These are phyloP conservation scores for Harpalus rubripes DNA, from an alignment of 2,888 invertebrate species.

Conservation along the genomic window DNA sequence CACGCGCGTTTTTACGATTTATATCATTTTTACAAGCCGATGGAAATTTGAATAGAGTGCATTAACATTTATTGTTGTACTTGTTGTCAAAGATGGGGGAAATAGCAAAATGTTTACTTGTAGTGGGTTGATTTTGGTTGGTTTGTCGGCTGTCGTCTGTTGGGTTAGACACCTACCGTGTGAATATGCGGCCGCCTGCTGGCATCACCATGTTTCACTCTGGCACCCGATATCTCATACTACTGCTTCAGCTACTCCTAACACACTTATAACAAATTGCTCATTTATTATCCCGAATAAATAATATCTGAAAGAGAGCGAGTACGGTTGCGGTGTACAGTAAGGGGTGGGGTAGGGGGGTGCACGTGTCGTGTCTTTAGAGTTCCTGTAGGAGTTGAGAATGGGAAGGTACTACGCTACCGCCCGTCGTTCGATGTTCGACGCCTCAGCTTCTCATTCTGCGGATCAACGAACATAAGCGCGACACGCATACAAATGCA, in stretches of 20 bases:
- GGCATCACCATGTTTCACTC: constrained; percentile 34
- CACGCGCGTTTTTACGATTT: constrained; percentile 63
- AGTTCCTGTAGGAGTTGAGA: neutral
- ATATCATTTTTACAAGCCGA: constrained; percentile 64
- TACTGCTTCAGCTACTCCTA: constrained; percentile 36
- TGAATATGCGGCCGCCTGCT: constrained; percentile 60
- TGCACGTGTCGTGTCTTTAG: neutral
- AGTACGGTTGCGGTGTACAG: neutral
- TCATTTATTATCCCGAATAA: constrained; percentile 41
- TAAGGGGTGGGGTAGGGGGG: neutral
- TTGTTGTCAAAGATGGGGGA: neutral
- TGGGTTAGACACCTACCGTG: constrained; percentile 62
- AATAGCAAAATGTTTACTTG: neutral
- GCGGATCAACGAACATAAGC: constrained; percentile 37
- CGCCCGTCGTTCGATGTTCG: neutral
- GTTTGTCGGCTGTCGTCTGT: constrained; percentile 31
- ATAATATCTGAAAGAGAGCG: constrained; percentile 5
- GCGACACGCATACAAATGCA: constrained; percentile 50
- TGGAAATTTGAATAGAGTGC: constrained; percentile 61
- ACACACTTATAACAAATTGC: constrained; percentile 46
- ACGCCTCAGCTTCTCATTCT: constrained; percentile 22
- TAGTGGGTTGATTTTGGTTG: neutral
- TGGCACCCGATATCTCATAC: constrained; percentile 62
- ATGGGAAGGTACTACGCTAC: neutral
- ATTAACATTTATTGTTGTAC: constrained; percentile 53